A percentile compares a stretch with the other conserved stretches of the same genome.
Evolutionary conservation across 2,797 vertebrate genomes (phyloP).

Genomic region (Nyctibius grandis): DNA sequence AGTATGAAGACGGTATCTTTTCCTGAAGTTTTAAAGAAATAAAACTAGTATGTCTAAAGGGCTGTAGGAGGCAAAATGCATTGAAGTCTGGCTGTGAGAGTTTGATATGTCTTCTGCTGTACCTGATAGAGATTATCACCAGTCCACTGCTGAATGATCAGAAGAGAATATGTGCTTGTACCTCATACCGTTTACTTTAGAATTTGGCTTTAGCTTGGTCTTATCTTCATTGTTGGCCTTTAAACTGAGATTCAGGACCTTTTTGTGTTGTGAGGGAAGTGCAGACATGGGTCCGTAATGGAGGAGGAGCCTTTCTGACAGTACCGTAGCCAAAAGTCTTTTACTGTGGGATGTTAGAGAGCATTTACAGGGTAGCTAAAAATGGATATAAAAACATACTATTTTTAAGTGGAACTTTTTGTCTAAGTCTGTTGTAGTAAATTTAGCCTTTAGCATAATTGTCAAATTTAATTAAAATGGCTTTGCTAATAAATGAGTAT

Average conservation of each 20-base stretch:
- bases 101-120: neutral
- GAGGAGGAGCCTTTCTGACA: neutral
- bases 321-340: neutral
- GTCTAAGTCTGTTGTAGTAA: neutral
- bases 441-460: neutral
- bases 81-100: neutral
- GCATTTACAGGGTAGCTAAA: neutral
- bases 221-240: neutral
- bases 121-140: neutral
- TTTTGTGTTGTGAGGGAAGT: neutral
- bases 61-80: neutral
- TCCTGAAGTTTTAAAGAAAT: neutral
- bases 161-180: neutral
- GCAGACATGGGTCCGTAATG: neutral
- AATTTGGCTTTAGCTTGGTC: neutral
- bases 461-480: neutral
- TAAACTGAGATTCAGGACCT: neutral
- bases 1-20: neutral
- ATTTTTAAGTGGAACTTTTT: neutral
- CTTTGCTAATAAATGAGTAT: neutral
- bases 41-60: neutral
- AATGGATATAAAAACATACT: neutral
- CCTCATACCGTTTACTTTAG: neutral
- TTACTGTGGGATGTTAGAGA: neutral
- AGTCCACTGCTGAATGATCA: neutral